Conservation (phyloP, 2,113 vertebrate genomes). For the Sylvia atricapilla region DNA sequence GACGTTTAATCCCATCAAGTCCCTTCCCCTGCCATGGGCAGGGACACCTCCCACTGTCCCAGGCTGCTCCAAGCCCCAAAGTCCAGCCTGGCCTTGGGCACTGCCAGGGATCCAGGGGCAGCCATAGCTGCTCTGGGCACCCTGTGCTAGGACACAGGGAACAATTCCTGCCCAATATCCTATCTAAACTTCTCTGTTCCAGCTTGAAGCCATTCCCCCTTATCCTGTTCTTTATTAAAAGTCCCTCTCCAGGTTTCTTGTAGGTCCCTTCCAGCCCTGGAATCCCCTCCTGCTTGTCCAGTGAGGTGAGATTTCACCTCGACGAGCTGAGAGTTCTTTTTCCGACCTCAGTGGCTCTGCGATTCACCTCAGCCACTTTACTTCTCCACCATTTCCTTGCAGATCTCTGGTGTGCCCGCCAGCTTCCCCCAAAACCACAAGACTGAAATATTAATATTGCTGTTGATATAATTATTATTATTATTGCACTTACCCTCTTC, state of each 20-base stretch:
- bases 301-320: neutral
- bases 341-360: no score
- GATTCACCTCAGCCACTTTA: no score
- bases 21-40: neutral
- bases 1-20: accelerated
- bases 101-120: neutral
- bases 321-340: accelerated
- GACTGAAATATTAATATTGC: accelerated
- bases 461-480: no score
- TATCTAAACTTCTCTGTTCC: neutral
- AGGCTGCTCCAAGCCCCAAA: neutral
- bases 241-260: neutral
- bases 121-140: neutral
- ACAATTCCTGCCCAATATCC: neutral
- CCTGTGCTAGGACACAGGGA: neutral
- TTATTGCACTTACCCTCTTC: constrained; percentile 80
- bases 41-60: accelerated
- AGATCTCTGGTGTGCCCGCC: no score
- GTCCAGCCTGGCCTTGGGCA: accelerated
- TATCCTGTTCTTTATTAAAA: neutral
- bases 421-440: neutral
- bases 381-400: neutral
- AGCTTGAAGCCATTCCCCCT: neutral
- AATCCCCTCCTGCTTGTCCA: neutral
- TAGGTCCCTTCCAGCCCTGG: neutral